Base-by-base conservation (phyloP, 2,797 vertebrate species). In the Gadopsis bispinosus region DNA sequence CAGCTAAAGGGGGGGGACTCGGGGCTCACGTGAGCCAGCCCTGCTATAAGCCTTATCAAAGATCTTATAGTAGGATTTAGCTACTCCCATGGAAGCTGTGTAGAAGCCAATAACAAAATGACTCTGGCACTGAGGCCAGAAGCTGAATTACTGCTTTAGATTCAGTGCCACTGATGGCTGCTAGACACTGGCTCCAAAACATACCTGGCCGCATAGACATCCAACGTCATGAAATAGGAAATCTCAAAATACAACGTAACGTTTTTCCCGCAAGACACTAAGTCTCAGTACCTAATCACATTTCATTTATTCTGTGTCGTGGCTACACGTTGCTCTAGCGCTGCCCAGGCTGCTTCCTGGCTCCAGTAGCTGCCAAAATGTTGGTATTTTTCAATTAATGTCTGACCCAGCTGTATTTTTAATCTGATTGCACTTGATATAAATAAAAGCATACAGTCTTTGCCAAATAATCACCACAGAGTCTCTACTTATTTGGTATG, bases 91-190 rank as follows among this genome's bases (percentile, higher is more conserved):
- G 29, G 58, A 77, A 55, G 47, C 58, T 63, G 19, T 9, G 51
- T 17, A 9, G 26, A 50, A 69, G 63, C 59, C 43, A 43, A 61
- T 35, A 71, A 54, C 58, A 66, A 81, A 87, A 69, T 51, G 43
- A 69, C 48, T 74, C 51, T 68, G 77, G 71, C 74, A 10, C 45
- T 10, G 65, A 67, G 60, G 65, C 75, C n/a, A 76, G 54, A 73
- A 69, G 41, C 69, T 72, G 43, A 71, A 76, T 62, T 22, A 50
- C 43, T 60, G 58, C 56, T 68, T 85, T 54, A 80, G 50, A 75
- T 70, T 33, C 29, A 29, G 14, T 54, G 53, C 68, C 67, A 77
- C 53, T 75, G 61, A 73, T 35, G 29, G 61, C 66, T 70, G 56
- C 67, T 73, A 53, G 39, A 85, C 14, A 43, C 33, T 29, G 19